These are phyloP conservation scores for Araneus ventricosus DNA, from an alignment of 1,140 invertebrate genomes.

Conservation along the genomic window DNA sequence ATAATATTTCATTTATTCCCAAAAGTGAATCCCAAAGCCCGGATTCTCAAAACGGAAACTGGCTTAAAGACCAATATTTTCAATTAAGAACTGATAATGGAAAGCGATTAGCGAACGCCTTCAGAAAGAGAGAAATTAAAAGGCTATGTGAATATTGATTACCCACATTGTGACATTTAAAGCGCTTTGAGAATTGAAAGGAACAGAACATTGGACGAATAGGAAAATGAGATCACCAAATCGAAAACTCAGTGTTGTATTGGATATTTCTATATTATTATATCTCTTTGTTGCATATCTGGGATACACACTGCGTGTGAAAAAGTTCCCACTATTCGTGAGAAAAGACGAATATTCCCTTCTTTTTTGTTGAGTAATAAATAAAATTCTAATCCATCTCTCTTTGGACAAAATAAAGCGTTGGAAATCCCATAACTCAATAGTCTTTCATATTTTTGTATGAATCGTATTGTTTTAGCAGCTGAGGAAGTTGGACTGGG, in stretches of 20 bases:
- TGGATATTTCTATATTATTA: not conserved
- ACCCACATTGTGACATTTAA: not conserved
- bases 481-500: not conserved
- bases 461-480: not conserved
- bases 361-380: not conserved
- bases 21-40: not conserved
- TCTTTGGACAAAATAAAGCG: not conserved
- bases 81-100: not conserved
- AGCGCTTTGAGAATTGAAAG: not conserved
- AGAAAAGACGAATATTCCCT: not conserved
- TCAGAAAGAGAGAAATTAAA: not conserved
- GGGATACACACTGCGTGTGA: not conserved
- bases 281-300: not conserved
- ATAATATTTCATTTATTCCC: not conserved
- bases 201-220: not conserved
- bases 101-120: not conserved
- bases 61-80: not conserved
- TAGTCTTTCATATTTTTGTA: not conserved
- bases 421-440: not conserved
- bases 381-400: conserved; percentile 12
- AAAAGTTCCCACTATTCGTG: not conserved
- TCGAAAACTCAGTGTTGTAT: not conserved
- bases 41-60: not conserved
- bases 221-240: not conserved
- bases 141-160: not conserved